Evolutionary conservation across 2,113 vertebrate genomes (phyloP).

Genomic region (Anguilla japonica): DNA sequence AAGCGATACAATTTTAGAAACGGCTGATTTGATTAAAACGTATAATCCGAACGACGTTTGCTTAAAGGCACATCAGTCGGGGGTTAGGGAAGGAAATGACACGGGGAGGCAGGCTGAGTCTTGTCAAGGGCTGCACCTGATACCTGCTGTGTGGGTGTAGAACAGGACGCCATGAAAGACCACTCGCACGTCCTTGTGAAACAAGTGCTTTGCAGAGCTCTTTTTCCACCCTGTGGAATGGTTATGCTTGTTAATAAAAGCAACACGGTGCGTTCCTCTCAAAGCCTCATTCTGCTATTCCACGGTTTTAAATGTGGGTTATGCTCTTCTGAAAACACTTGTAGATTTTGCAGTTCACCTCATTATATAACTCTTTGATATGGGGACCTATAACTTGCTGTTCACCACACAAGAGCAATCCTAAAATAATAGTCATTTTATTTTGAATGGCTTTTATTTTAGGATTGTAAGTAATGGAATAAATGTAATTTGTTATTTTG

Average conservation of each 20-base stretch:
- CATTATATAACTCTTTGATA: not conserved
- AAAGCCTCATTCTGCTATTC: too few species aligned
- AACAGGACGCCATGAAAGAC: not conserved
- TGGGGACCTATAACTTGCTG: not conserved
- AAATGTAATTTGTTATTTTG: not conserved
- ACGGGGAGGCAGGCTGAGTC: not conserved
- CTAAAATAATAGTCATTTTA: not conserved
- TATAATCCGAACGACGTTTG: not conserved
- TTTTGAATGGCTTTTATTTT: not conserved
- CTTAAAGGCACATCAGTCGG: not conserved
- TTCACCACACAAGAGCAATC: not conserved
- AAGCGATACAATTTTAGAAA: not conserved
- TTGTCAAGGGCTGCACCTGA: conserved; percentile 8
- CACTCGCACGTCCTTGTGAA: conserved; percentile 2
- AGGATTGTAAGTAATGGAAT: not conserved
- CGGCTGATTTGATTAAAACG: not conserved
- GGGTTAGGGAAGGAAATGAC: not conserved
- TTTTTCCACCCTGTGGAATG: not conserved
- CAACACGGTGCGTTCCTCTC: not conserved
- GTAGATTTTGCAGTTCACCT: not conserved
- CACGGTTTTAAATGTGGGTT: not conserved
- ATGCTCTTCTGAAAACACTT: not conserved
- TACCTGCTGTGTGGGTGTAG: not conserved
- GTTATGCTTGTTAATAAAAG: not conserved
- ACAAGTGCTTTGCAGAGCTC: not conserved